Evolutionary conservation across 2,797 vertebrate species (phyloP).

Genomic region (Bucorvus abyssinicus): DNA sequence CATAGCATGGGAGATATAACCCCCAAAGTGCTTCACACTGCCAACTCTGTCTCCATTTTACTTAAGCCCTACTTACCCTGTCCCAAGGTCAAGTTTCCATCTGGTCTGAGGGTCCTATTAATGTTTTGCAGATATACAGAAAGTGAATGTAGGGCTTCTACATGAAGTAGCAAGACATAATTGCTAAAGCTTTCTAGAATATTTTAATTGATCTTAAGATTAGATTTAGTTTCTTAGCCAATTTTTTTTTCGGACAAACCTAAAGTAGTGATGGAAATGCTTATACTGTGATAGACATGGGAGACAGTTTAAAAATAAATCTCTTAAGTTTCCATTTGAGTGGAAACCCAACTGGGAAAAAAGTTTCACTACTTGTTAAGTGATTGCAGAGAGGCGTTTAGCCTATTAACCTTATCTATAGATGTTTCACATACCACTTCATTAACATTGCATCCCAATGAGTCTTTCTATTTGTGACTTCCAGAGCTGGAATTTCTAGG

Average conservation of each 20-base stretch:
- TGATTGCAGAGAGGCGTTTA: not conserved
- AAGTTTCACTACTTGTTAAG: not conserved
- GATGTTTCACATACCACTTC: slow-evolving; percentile 1
- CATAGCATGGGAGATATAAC: not conserved
- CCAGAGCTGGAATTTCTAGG: slow-evolving; percentile 40
- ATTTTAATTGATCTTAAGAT: not conserved
- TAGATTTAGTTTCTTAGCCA: not conserved
- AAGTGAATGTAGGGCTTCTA: not conserved
- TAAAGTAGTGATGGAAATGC: not conserved
- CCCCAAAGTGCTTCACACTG: not conserved
- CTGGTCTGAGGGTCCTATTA: not conserved
- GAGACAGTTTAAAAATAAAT: not conserved
- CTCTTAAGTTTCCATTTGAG: not conserved
- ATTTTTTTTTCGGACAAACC: not conserved
- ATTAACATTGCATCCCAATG: not conserved
- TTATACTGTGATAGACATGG: not conserved
- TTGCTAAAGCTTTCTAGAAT: not conserved
- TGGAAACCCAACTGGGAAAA: not conserved
- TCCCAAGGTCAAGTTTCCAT: not conserved
- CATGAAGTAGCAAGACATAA: not conserved
- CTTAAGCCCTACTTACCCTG: not conserved
- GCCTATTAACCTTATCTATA: not conserved
- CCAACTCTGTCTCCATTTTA: not conserved
- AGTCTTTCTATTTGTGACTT: slow-evolving; percentile 16
- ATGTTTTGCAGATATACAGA: not conserved